A percentile compares a stretch with the other conserved stretches of the same genome.
Evolutionary conservation across 2,888 invertebrate genomes (phyloP).

Genomic region (Apamea sordens): DNA sequence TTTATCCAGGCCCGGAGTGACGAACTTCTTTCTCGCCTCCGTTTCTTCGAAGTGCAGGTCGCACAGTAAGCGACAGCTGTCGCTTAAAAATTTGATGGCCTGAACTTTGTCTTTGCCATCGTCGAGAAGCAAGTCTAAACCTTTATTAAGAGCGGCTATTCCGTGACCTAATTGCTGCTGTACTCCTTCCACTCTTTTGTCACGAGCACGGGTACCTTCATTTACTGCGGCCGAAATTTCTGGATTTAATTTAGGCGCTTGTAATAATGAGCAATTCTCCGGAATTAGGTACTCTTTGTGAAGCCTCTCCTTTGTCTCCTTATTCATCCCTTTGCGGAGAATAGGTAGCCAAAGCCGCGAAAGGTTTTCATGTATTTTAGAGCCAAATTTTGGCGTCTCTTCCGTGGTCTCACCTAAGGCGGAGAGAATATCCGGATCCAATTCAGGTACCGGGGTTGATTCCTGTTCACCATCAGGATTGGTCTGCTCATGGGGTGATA

Average conservation of each 20-base stretch:
- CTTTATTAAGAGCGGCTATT: conserved; percentile 3
- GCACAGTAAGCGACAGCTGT: not conserved
- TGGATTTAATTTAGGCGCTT: not conserved
- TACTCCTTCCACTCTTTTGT: conserved; percentile 2
- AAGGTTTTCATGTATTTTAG: not conserved
- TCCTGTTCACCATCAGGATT: too few relatives aligned
- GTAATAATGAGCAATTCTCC: not conserved
- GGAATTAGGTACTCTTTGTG: not conserved
- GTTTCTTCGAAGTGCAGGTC: not conserved
- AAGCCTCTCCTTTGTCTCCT: not conserved
- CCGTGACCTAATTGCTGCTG: conserved; percentile 1
- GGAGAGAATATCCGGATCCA: too few relatives aligned
- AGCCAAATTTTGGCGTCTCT: not conserved
- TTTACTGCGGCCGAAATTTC: conserved; percentile 1
- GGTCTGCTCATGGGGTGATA: not conserved
- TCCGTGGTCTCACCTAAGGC: not conserved
- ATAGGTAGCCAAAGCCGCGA: not conserved
- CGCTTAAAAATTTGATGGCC: not conserved
- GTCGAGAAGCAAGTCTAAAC: conserved; percentile 1
- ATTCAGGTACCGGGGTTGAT: too few relatives aligned
- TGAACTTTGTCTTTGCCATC: conserved; percentile 1
- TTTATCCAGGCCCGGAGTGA: not conserved
- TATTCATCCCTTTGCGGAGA: conserved; percentile 6
- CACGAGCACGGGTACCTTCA: not conserved
- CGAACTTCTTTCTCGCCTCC: not conserved